Evolutionary conservation across 2,888 invertebrate species (phyloP), one percentile per base, ranked within the genome.

Genomic region (Zaprionus bogoriensis): DNA sequence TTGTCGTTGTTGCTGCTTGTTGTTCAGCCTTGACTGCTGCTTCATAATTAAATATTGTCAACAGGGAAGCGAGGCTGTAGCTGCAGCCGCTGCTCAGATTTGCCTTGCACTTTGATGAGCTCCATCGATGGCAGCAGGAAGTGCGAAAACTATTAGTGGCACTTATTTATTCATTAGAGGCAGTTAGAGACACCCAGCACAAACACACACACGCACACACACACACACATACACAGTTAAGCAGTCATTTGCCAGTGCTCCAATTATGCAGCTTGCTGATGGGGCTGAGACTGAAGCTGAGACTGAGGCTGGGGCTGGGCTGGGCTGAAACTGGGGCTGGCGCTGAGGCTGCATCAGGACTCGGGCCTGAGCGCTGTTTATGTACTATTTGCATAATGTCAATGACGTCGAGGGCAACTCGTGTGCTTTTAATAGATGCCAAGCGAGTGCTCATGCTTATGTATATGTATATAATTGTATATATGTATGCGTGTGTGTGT

Each of bases 161-260:
- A 83, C 87, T 89, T 89, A 89, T 88, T 86, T 88, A 87, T 88
- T 89, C 89, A 89, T 89, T 88, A 87, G 79, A 87, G 77, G 74
- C 80, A 76, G 78, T 84, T 79, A 82, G 74, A 74, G 83, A 81
- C 85, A 74, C 84, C 80, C 75, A 74, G 59, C 68, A 54, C 46
- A 50, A 3, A 27, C 32, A 32, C 32, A 32, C 28, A 30, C 30
- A 12, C 12, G 2, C 4, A 12, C 14, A 17, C 32, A 32, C 32
- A 17, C 64, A 36, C 38, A 58, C 59, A 58, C 59, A 63, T 36
- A 52, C 62, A 59, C 54, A 50, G 36, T 57, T 39, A 51, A 39
- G 39, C 38, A 50, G 52, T 30, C 44, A 50, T 27, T 51, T 27
- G 46, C 17, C 28, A 53, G 27, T 68, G 60, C 62, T 87, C 76